A percentile compares a stretch with the other conserved stretches of the same genome.
Evolutionary conservation across 1,140 invertebrate species (phyloP).

Genomic region (Trachelipus rathkii): DNA sequence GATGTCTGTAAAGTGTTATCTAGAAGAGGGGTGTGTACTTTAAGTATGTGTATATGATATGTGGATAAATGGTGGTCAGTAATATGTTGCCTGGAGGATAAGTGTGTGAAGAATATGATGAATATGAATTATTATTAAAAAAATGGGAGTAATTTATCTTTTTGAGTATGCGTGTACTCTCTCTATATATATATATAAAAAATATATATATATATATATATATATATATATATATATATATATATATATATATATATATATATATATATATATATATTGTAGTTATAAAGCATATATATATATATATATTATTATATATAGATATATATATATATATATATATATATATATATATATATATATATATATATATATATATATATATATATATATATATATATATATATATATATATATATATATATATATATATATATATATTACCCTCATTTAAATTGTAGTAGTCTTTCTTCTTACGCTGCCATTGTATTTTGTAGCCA

Average conservation of each 20-base stretch:
- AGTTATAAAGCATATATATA: no score
- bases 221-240: neutral
- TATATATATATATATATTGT: neutral
- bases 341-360: neutral
- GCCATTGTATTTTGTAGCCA: slow-evolving; percentile 63
- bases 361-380: slow-evolving; percentile 14
- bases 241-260: neutral
- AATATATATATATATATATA: neutral
- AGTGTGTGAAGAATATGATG: no score
- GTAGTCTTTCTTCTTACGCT: slow-evolving; percentile 53
- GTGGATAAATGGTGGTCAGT: no score
- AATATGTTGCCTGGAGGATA: no score
- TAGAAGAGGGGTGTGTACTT: no score
- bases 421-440: slow-evolving; percentile 36
- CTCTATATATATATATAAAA: neutral
- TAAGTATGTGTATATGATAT: no score
- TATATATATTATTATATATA: neutral
- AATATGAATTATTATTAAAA: no score
- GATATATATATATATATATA: neutral
- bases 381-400: slow-evolving; percentile 20
- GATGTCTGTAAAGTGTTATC: no score
- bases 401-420: slow-evolving; percentile 20
- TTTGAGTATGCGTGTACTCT: no score
- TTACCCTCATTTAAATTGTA: slow-evolving; percentile 53
- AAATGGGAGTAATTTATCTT: no score